phyloP scores from a whole-genome alignment of 1,140 invertebrate genomes.

The Temnothorax nylanderi region DNA sequence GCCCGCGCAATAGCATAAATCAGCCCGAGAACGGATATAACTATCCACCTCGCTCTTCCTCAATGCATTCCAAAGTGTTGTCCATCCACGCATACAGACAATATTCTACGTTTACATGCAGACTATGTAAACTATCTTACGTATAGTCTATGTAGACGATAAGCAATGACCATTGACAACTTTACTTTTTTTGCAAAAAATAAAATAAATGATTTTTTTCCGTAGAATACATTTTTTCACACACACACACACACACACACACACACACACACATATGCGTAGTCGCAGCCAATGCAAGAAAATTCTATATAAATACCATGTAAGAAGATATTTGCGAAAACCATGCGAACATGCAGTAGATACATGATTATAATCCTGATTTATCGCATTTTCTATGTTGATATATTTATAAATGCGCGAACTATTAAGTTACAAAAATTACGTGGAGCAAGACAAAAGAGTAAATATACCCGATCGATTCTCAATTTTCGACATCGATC shows the following conservation, averaged over 20 bases:
- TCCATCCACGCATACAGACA: background rate
- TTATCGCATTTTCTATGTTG: background rate
- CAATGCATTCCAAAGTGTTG: constrained; percentile 26
- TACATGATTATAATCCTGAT: background rate
- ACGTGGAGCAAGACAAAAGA: background rate
- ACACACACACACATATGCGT: no score
- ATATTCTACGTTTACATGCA: background rate
- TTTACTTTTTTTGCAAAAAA: background rate
- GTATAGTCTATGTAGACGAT: background rate
- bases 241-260: no score
- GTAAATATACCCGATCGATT: background rate
- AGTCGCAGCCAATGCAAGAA: no score
- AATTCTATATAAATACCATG: no score
- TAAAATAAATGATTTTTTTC: background rate
- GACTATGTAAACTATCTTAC: background rate
- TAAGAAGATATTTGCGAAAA: background rate
- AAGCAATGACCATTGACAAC: background rate
- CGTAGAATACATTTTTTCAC: no score
- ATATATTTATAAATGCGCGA: background rate
- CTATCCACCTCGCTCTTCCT: constrained; percentile 59
- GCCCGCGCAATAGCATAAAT: constrained; percentile 76
- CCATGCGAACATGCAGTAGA: background rate
- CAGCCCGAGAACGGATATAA: constrained; percentile 71
- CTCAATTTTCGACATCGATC: background rate
- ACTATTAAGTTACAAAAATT: background rate